Evolutionary conservation across 30 jellyfish, hydroid and myxozoan genomes (phyloP).

Genomic region (Cassiopea andromeda): DNA sequence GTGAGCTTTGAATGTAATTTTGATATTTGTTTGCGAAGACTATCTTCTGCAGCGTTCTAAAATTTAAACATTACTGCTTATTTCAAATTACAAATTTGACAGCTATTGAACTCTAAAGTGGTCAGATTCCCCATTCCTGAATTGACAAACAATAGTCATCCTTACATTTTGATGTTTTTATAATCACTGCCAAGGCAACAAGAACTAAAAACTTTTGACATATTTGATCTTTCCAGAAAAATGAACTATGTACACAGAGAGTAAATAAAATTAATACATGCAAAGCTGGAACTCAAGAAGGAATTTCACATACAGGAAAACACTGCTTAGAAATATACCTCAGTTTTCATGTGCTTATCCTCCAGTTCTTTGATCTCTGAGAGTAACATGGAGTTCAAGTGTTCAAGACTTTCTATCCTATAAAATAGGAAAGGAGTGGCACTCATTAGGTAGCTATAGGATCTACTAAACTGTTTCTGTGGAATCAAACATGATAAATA

Average conservation of each 20-base stretch:
- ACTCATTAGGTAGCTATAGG: background rate
- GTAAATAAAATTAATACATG: too few relatives aligned
- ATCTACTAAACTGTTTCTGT: too few relatives aligned
- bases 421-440: background rate
- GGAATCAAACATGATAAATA: too few relatives aligned
- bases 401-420: slow-evolving; percentile 5
- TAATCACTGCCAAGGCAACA: too few relatives aligned
- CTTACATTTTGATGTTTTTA: too few relatives aligned
- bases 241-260: too few relatives aligned
- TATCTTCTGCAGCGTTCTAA: background rate
- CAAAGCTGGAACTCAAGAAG: background rate
- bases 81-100: background rate
- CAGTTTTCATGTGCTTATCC: background rate
- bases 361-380: background rate
- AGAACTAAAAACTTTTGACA: too few relatives aligned
- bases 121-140: too few relatives aligned
- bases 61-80: background rate
- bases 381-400: background rate
- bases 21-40: slow-evolving; percentile 9
- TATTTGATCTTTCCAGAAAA: too few relatives aligned
- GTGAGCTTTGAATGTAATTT: background rate
- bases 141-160: too few relatives aligned
- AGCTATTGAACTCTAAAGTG: background rate
- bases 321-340: background rate
- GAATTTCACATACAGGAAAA: background rate